Evolutionary conservation across 2,113 vertebrate species (phyloP).

Genomic region (Psilopsiagon aurifrons): DNA sequence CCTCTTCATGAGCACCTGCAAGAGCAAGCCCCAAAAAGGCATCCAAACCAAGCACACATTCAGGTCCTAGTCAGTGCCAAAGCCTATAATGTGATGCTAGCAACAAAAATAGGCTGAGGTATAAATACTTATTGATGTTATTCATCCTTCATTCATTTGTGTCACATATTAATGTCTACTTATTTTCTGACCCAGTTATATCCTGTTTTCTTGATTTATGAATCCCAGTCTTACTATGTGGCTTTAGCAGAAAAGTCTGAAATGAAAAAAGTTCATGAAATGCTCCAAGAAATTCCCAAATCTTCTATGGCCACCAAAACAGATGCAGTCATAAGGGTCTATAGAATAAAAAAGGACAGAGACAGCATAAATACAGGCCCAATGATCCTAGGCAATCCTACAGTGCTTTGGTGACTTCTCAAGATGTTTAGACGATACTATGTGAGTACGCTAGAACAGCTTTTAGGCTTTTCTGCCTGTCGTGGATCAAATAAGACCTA

Average conservation of each 20-base stretch:
- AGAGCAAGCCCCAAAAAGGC: neutral
- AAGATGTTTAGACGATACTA: neutral
- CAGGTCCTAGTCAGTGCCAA: neutral
- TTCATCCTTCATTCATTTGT: neutral
- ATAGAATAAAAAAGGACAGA: neutral
- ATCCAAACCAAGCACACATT: neutral
- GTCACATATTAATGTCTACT: neutral
- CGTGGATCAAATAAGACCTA: neutral
- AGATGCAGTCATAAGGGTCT: neutral
- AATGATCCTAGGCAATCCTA: neutral
- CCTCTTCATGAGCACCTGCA: neutral
- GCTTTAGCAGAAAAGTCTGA: neutral
- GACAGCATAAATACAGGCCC: neutral
- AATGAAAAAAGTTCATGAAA: neutral
- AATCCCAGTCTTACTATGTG: neutral
- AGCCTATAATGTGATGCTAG: neutral
- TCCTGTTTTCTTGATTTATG: neutral
- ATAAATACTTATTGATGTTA: neutral
- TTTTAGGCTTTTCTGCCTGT: neutral
- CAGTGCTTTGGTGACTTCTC: neutral
- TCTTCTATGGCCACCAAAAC: neutral
- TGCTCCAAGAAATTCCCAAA: neutral
- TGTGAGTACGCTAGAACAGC: neutral
- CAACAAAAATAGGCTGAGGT: neutral
- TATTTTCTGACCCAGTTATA: neutral